These are phyloP conservation scores for Ichneumoninae sp. DNA, from an alignment of 2,888 invertebrate species.

Conservation along the genomic window DNA sequence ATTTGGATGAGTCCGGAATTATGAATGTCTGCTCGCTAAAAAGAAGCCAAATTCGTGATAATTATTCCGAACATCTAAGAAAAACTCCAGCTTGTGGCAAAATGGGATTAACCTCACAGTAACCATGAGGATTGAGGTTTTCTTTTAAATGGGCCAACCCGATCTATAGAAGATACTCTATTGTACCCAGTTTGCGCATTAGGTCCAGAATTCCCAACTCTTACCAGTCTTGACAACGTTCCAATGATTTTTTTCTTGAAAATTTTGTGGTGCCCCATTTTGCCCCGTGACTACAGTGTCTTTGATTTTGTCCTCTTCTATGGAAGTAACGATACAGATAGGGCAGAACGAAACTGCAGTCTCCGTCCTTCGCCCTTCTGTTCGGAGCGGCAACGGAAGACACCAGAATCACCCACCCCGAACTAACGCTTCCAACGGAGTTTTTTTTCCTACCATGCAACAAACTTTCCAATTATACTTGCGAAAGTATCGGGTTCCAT, in stretches of 20 bases:
- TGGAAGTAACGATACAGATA: not conserved
- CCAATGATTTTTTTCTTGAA: not conserved
- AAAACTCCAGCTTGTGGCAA: not conserved
- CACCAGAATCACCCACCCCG: not conserved
- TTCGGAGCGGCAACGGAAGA: conserved; percentile 1
- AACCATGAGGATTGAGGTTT: too few species aligned
- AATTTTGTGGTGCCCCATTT: not conserved
- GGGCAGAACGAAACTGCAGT: not conserved
- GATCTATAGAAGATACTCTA: not conserved
- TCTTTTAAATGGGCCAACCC: too few species aligned
- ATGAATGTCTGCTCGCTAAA: not conserved
- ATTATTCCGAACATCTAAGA: too few species aligned
- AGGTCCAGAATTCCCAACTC: not conserved
- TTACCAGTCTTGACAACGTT: not conserved
- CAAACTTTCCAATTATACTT: conserved; percentile 60
- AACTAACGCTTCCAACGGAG: not conserved
- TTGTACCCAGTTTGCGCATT: not conserved
- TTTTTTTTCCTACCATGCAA: not conserved
- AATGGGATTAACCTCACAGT: not conserved
- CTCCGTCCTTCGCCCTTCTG: not conserved
- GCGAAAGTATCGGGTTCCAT: conserved; percentile 26
- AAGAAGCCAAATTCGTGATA: too few species aligned
- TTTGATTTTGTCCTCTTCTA: not conserved
- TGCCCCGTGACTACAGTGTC: too few species aligned
- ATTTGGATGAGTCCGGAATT: not conserved